phyloP scores from a whole-genome alignment of 2,888 invertebrate genomes.

The Eustalomyia histrio region DNA sequence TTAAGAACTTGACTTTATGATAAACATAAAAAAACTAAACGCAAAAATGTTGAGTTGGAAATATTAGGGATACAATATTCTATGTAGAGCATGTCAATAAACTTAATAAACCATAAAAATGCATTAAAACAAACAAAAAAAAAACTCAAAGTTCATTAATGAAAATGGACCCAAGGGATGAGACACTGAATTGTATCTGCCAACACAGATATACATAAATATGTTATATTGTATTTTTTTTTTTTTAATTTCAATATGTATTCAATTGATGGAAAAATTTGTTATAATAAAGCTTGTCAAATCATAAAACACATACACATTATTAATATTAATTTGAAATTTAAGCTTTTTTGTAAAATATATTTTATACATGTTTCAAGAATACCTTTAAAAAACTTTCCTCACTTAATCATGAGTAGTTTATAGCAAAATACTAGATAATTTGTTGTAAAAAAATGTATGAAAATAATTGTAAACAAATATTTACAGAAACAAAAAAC shows the following conservation, averaged over 20 bases:
- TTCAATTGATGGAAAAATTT: neutral
- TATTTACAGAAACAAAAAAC: constrained; percentile 4
- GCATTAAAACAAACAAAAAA: constrained; percentile 30
- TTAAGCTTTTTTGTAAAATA: constrained; percentile 14
- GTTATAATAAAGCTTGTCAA: neutral
- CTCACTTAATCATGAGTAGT: constrained; percentile 78
- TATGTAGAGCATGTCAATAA: constrained; percentile 26
- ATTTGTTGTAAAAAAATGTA: constrained; percentile 23
- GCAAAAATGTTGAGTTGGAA: constrained; percentile 1
- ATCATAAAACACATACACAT: constrained; percentile 8
- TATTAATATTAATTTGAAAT: constrained; percentile 13
- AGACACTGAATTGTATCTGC: neutral
- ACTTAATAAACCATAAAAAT: constrained; percentile 47
- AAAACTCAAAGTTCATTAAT: neutral
- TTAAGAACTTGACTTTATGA: neutral
- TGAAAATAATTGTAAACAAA: constrained; percentile 3
- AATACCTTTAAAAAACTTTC: constrained; percentile 77
- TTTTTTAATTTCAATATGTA: neutral
- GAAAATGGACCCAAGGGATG: neutral
- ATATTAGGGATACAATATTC: neutral
- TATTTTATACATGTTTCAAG: neutral
- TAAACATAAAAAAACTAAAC: neutral
- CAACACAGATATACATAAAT: neutral
- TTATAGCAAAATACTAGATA: constrained; percentile 63
- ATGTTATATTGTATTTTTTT: neutral